A percentile compares a stretch with the other conserved stretches of the same genome.
Conservation (phyloP, 2,888 invertebrate genomes). For the Oxyteleia sp. region DNA sequence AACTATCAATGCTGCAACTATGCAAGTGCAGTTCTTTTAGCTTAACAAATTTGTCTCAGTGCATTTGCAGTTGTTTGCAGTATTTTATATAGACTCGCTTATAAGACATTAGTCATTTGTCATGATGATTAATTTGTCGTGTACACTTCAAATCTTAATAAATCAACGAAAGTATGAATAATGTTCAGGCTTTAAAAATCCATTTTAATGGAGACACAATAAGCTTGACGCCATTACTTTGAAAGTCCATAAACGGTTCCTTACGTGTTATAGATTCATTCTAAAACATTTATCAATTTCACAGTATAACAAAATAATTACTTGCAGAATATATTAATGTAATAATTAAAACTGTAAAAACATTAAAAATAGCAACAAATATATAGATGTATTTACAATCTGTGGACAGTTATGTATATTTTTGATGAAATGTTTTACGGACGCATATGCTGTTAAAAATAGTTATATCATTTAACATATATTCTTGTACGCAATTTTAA, state of each 20-base stretch:
- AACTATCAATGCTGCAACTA: no score
- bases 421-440: no score
- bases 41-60: no score
- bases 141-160: slow-evolving; percentile 44
- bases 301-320: no score
- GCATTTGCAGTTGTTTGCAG: slow-evolving; percentile 19
- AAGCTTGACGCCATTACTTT: slow-evolving; percentile 40
- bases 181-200: slow-evolving; percentile 35
- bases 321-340: no score
- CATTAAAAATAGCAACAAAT: no score
- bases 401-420: no score
- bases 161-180: slow-evolving; percentile 54
- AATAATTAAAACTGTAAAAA: no score
- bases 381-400: neutral
- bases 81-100: slow-evolving; percentile 24
- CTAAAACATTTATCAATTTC: slow-evolving; percentile 29
- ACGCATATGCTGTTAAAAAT: neutral
- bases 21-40: no score
- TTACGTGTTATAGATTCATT: no score
- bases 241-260: slow-evolving; percentile 33
- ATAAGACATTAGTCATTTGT: slow-evolving; percentile 27
- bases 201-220: slow-evolving; percentile 43
- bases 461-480: neutral
- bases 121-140: slow-evolving; percentile 34
- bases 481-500: neutral